Evolutionary conservation across 2,888 invertebrate genomes (phyloP).

Genomic region (Caenorhabditis panamensis): DNA sequence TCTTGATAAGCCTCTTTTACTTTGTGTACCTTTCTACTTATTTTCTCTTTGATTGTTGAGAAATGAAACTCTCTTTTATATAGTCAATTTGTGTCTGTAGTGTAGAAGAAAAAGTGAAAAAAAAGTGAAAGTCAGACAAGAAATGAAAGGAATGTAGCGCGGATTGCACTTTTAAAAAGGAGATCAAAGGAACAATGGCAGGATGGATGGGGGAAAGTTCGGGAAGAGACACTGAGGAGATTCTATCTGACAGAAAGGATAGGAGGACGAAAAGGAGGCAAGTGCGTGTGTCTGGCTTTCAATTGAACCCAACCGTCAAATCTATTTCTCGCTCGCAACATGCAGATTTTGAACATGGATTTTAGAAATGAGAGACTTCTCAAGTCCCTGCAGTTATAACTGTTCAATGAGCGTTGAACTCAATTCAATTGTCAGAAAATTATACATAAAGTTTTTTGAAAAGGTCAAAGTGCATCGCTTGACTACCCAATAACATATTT

Average conservation of each 20-base stretch:
- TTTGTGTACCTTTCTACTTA: not conserved
- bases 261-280: not conserved
- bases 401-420: too few relatives aligned
- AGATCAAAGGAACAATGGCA: slow-evolving; percentile 25
- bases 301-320: not conserved
- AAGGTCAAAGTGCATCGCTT: too few relatives aligned
- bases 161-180: slow-evolving; percentile 47
- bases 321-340: not conserved
- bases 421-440: too few relatives aligned
- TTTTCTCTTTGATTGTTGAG: not conserved
- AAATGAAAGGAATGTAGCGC: slow-evolving; percentile 16
- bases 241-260: slow-evolving; percentile 7
- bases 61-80: not conserved
- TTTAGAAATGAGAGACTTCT: too few relatives aligned
- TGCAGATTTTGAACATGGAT: not conserved
- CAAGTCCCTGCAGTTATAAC: too few relatives aligned
- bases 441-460: too few relatives aligned
- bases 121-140: not conserved
- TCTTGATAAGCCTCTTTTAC: not conserved
- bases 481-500: too few relatives aligned
- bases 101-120: not conserved
- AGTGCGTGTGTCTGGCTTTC: slow-evolving; percentile 20
- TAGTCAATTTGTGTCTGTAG: not conserved
- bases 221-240: slow-evolving; percentile 8
- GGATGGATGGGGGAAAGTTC: not conserved